A percentile compares a stretch with the other conserved stretches of the same genome.
Conservation (phyloP, 2,888 invertebrate species). For the Hecatera dysodea region DNA sequence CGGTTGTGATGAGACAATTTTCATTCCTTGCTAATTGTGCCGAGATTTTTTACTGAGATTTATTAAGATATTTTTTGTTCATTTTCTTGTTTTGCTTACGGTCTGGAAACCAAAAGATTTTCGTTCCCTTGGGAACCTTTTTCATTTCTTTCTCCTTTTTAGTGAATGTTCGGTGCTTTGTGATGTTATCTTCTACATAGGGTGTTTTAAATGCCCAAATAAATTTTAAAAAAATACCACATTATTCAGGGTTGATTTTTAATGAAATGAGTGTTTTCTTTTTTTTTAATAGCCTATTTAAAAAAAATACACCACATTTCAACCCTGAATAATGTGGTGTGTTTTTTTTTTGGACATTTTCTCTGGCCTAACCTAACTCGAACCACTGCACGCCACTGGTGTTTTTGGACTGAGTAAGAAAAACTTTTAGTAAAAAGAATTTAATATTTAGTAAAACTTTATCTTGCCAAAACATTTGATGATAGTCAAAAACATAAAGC, state of each 20-base stretch:
- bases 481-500: no score
- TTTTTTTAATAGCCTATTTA: no score
- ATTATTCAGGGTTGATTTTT: no score
- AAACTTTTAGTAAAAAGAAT: not conserved
- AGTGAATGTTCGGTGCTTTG: not conserved
- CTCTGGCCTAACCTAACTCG: no score
- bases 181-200: not conserved
- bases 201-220: no score
- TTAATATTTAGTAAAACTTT: not conserved
- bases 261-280: no score
- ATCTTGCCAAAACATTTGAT: not conserved
- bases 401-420: not conserved
- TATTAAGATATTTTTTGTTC: constrained; percentile 47
- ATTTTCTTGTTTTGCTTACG: constrained; percentile 26
- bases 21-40: constrained; percentile 66
- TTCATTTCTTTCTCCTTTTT: not conserved
- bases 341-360: no score
- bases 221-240: no score
- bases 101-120: constrained; percentile 12
- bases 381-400: no score
- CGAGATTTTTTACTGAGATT: constrained; percentile 52
- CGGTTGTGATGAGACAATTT: constrained; percentile 64
- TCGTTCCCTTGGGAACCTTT: constrained; percentile 12
- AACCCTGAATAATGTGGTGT: no score
- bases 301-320: no score